A percentile compares a stretch with the other conserved stretches of the same genome.
phyloP scores from a whole-genome alignment of 37 sponge, comb jelly and placozoan genomes.

The Ephydatia muelleri region DNA sequence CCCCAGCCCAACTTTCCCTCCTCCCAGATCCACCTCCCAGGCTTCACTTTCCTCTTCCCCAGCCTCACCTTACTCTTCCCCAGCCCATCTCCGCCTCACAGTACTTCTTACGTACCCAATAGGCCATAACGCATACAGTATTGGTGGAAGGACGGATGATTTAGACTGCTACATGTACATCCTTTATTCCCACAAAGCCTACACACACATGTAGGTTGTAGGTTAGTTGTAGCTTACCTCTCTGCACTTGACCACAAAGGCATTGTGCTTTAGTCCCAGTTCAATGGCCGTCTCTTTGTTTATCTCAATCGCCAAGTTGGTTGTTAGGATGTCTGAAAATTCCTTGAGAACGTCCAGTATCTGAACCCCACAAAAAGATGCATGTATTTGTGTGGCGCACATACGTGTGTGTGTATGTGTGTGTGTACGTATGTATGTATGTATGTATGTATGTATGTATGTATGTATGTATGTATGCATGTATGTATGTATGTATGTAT shows the following conservation, averaged over 20 bases:
- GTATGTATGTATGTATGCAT: no score
- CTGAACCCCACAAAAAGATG: not conserved
- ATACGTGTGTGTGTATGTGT: not conserved
- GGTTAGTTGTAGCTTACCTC: no score
- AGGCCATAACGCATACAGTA: no score
- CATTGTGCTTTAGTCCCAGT: constrained; percentile 38
- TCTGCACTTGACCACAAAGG: constrained; percentile 57
- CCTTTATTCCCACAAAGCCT: not conserved
- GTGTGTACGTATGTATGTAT: no score
- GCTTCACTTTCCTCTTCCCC: not conserved
- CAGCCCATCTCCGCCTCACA: not conserved
- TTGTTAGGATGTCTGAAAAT: no score
- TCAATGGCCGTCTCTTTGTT: constrained; percentile 1
- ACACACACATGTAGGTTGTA: no score
- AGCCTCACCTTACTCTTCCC: not conserved
- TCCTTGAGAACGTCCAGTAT: no score
- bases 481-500: no score
- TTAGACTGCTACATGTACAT: not conserved
- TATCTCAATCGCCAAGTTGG: not conserved
- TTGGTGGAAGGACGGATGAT: no score
- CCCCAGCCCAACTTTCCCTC: not conserved
- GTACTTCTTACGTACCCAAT: no score
- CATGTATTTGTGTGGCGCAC: not conserved
- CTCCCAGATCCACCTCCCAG: not conserved
- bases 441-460: no score